A percentile compares a stretch with the other conserved stretches of the same genome.
These are phyloP conservation scores for Aphrophora alni DNA, from an alignment of 2,888 invertebrate genomes.

Conservation along the genomic window DNA sequence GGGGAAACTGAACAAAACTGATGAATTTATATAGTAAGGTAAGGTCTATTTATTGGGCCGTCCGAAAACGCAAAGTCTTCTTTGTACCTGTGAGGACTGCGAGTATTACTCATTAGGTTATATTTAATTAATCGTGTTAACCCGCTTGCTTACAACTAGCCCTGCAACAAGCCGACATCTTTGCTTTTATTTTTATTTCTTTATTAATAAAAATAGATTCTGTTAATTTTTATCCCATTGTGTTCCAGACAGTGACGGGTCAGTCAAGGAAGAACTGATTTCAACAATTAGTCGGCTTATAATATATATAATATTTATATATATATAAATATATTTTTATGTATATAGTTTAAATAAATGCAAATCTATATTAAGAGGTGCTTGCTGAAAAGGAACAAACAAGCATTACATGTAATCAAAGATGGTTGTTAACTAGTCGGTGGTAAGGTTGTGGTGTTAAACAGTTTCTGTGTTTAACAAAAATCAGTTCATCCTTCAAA, in stretches of 20 bases:
- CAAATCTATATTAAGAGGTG: background rate
- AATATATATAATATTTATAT: constrained; percentile 9
- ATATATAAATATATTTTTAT: constrained; percentile 3
- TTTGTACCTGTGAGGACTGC: constrained; percentile 36
- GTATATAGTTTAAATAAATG: background rate
- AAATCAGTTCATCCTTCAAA: constrained; percentile 32
- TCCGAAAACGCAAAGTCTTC: constrained; percentile 21
- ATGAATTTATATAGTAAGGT: background rate
- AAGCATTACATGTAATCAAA: constrained; percentile 22
- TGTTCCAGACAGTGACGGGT: constrained; percentile 29
- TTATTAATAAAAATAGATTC: constrained; percentile 27
- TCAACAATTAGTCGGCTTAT: background rate
- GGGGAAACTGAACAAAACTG: background rate
- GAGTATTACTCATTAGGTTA: constrained; percentile 34
- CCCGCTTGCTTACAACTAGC: constrained; percentile 35
- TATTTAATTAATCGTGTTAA: constrained; percentile 13
- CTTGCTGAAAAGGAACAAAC: background rate
- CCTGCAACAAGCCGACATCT: constrained; percentile 6
- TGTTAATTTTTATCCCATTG: constrained; percentile 24
- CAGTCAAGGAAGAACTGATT: constrained; percentile 12
- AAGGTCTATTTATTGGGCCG: constrained; percentile 15
- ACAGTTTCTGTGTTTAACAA: constrained; percentile 25
- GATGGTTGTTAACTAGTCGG: constrained; percentile 35
- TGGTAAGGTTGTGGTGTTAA: constrained; percentile 33
- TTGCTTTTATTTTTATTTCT: constrained; percentile 33